Conservation (phyloP, 35 echinoderm and acorn worm species). For the Heliocidaris tuberculata region DNA sequence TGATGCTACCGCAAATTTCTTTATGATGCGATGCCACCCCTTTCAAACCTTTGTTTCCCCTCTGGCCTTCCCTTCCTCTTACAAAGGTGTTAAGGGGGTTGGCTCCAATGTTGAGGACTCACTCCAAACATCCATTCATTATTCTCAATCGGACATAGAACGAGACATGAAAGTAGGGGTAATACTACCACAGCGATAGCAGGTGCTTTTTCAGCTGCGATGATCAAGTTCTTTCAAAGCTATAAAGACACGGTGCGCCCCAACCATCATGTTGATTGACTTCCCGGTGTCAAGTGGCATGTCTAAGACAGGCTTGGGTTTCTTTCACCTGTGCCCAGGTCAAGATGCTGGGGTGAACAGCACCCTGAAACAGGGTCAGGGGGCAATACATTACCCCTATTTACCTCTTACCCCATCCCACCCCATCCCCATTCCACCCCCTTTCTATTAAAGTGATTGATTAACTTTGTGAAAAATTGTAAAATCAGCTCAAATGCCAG, state of each 20-base stretch:
- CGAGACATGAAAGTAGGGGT: not conserved
- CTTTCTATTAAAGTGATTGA: too few species aligned
- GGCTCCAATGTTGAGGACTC: not conserved
- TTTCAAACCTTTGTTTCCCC: not conserved
- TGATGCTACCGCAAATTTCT: too few species aligned
- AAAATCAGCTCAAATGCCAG: too few species aligned
- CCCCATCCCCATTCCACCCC: not conserved
- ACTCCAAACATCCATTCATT: constrained; percentile 11
- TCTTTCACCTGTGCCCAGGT: constrained; percentile 7
- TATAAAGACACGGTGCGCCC: not conserved
- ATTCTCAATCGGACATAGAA: not conserved
- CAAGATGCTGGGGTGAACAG: not conserved
- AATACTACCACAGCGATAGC: not conserved
- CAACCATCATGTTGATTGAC: not conserved
- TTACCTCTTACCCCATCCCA: not conserved
- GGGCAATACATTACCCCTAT: not conserved
- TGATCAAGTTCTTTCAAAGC: not conserved
- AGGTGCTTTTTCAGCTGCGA: not conserved
- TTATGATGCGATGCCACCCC: not conserved
- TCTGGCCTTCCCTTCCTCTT: not conserved
- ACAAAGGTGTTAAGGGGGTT: not conserved
- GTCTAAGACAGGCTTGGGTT: not conserved
- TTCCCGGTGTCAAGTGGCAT: not conserved
- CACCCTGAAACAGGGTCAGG: not conserved
- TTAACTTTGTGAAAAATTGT: too few species aligned